Conservation (phyloP, 2,797 vertebrate genomes). For the Euphonia xanthogaster region DNA sequence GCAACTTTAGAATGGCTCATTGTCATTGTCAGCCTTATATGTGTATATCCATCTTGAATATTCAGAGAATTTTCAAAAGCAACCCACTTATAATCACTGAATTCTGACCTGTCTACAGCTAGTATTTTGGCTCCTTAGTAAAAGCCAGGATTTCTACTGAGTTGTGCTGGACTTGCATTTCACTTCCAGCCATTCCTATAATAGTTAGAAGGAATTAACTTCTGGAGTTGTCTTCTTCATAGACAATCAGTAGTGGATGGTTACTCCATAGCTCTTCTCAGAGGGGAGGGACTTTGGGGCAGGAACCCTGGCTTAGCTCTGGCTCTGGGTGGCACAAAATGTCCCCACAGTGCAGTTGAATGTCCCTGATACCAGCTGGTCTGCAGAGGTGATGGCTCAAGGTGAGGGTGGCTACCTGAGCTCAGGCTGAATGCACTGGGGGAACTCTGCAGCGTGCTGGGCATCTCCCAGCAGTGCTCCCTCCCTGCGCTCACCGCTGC, state of each 20-base stretch:
- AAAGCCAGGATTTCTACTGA: not conserved
- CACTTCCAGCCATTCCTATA: not conserved
- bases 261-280: not conserved
- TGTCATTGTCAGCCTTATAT: not conserved
- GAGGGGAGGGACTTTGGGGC: not conserved
- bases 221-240: not conserved
- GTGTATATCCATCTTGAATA: not conserved
- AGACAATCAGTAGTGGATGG: not conserved
- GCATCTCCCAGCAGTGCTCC: not conserved
- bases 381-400: not conserved
- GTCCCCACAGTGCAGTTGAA: rapidly evolving
- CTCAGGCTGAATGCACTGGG: rapidly evolving
- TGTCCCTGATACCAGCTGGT: not conserved
- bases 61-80: not conserved
- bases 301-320: not conserved
- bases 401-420: not conserved
- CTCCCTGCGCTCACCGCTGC: not conserved
- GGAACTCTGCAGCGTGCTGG: rapidly evolving
- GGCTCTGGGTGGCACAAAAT: not conserved
- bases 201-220: not conserved
- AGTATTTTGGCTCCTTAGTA: not conserved
- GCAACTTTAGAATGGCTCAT: not conserved
- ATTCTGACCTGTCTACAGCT: not conserved
- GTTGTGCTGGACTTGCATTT: not conserved
- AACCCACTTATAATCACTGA: not conserved